Base-by-base conservation (phyloP, 2,113 vertebrate genomes). In the Thalassoma bifasciatum region DNA sequence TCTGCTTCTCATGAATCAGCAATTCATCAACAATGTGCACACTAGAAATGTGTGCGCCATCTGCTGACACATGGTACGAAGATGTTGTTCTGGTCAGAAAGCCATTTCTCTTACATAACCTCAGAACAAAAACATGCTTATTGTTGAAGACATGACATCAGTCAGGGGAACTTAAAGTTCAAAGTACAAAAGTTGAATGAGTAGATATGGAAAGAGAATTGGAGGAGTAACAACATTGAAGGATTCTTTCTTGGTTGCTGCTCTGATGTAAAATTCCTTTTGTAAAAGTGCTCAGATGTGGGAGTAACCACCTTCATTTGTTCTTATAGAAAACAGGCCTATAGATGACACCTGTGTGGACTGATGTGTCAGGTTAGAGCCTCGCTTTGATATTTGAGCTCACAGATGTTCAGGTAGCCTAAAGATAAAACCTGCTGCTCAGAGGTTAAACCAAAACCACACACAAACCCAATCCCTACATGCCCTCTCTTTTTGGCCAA, bases 381-480 rank as follows among this genome's bases (percentile, higher is more conserved):
- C 59, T 62, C 73, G 53, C 88, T 91, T 92, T 92, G 91, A 92
- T 89, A 92, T 88, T 37, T 42, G 77, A 92, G 69, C 84, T 30
- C 49, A 71, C 85, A 89, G 88, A 84, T 89, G 86, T 82, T 84
- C 61, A 40, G 40, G 30, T 4, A 23, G 34, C 91, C 80, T 0
- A 14, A 26, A 81, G 89, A 76, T 21, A 60, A 75, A 80, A 80
- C 38, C 53, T 57, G 34, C 46, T 23, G 42, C 74, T 60, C 16
- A 72, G 17, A 19, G 37, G 54, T 37, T 59, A 8, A 49, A 49
- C 46, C 46, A 21, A 19, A 49, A 49, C 46, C 19, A 10, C 16
- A 13, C 57, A 38, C 9, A 12, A 17, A 59, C 57, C 42, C 57
- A 84, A 62, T 61, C 68, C 65, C 61, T 75, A 52, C 67, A 60